Conservation (phyloP, 2,797 vertebrate species). For the Chelmon rostratus region DNA sequence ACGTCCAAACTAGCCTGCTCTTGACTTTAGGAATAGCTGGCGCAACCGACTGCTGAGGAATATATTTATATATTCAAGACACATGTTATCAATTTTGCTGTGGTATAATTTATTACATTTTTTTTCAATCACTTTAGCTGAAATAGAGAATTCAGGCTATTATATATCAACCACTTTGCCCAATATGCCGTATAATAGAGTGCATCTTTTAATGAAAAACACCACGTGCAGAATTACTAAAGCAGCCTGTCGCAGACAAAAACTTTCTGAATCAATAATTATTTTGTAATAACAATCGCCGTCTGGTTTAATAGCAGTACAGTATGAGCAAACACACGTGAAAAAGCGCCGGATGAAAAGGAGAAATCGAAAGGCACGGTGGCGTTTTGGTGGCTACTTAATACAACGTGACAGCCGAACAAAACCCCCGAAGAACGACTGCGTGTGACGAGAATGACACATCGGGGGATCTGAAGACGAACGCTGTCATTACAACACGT, state of each 20-base stretch:
- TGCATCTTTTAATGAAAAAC: not conserved
- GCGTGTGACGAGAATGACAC: constrained; percentile 16
- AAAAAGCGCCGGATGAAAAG: constrained; percentile 2
- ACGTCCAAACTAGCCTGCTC: no score
- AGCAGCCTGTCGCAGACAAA: not conserved
- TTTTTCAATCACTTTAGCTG: not conserved
- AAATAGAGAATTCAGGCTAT: not conserved
- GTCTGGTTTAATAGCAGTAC: not conserved
- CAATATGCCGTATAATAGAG: not conserved
- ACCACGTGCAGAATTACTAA: not conserved
- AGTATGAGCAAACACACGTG: constrained; percentile 9
- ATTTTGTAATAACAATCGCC: not conserved
- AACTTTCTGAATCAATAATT: not conserved
- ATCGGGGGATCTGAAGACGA: constrained; percentile 4
- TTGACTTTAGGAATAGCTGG: no score
- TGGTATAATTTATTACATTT: not conserved
- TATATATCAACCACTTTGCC: not conserved
- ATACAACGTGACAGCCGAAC: constrained; percentile 45
- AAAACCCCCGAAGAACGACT: constrained; percentile 43
- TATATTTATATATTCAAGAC: not conserved
- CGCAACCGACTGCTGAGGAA: no score
- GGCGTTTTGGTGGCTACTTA: constrained; percentile 10
- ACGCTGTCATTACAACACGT: constrained; percentile 7
- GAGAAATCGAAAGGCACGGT: constrained; percentile 9
- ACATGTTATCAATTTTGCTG: not conserved